These are phyloP conservation scores for Hippolais icterina DNA, from an alignment of 2,113 vertebrate genomes.

Conservation along the genomic window DNA sequence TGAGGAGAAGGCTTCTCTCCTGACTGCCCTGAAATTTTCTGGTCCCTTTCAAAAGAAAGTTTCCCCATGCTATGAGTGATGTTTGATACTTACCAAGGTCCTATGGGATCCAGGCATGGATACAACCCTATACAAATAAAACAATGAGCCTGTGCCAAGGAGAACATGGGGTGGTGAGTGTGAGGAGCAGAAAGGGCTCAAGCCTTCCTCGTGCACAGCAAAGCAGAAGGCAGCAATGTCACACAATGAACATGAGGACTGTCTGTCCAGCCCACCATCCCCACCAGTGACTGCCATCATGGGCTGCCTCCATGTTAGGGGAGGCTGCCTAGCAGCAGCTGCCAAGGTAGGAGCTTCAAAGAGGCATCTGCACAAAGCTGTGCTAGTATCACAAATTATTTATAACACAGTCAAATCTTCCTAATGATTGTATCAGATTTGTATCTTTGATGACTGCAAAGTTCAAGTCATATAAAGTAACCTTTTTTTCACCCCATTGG, in stretches of 20 bases:
- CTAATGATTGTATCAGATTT: not conserved
- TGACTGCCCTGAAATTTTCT: not conserved
- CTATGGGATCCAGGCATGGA: not conserved
- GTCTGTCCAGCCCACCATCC: not conserved
- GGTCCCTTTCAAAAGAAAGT: not conserved
- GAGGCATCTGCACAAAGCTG: not conserved
- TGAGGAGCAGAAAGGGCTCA: not conserved
- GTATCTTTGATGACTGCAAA: not conserved
- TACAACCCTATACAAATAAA: not conserved
- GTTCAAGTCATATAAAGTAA: constrained; percentile 10
- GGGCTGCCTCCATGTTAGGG: rapidly evolving
- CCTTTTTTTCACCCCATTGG: not conserved
- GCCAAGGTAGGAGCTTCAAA: not conserved
- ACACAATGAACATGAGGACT: rapidly evolving
- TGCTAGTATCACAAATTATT: not conserved
- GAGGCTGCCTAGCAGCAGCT: not conserved
- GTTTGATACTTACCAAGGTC: rapidly evolving
- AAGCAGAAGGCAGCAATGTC: not conserved
- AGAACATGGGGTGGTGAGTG: not conserved
- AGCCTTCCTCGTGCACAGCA: not conserved
- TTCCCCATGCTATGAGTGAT: not conserved
- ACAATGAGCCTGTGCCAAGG: not conserved
- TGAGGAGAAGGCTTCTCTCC: not conserved
- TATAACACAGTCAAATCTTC: not conserved
- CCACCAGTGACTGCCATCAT: not conserved